Conservation (phyloP, 1,140 invertebrate species). For the Saccostrea glomerata region DNA sequence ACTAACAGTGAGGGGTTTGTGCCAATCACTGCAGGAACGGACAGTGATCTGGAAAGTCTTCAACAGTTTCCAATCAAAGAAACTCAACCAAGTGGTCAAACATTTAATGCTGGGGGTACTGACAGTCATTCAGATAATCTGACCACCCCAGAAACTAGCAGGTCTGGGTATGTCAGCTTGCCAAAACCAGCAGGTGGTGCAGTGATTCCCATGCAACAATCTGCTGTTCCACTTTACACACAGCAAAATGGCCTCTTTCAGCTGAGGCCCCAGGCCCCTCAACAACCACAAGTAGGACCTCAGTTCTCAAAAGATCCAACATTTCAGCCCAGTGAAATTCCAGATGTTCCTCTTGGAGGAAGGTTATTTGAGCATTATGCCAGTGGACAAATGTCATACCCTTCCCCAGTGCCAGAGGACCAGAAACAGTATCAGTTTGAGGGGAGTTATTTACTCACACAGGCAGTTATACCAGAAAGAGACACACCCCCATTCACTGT, state of each 20-base stretch:
- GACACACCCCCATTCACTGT: constrained; percentile 37
- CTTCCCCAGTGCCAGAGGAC: constrained; percentile 1
- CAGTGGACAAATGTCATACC: neutral
- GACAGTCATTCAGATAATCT: neutral
- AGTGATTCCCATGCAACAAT: neutral
- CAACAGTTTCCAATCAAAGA: constrained; percentile 39
- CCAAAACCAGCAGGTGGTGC: constrained; percentile 36
- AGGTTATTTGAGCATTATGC: constrained; percentile 15
- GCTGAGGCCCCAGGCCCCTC: constrained; percentile 34
- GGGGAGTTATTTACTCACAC: constrained; percentile 42
- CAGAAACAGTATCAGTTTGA: constrained; percentile 21
- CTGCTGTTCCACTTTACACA: constrained; percentile 43
- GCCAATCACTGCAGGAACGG: neutral
- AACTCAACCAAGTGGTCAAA: neutral
- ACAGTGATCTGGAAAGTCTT: constrained; percentile 40
- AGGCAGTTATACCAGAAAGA: constrained; percentile 47
- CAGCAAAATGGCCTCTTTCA: constrained; percentile 56
- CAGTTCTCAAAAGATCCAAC: neutral
- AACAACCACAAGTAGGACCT: constrained; percentile 1
- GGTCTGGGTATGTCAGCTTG: constrained; percentile 51
- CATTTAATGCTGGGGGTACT: neutral
- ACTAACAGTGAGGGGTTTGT: constrained; percentile 47
- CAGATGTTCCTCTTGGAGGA: neutral
- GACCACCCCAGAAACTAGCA: constrained; percentile 49
- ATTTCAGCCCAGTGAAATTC: neutral